Base-by-base conservation (phyloP, 2,888 invertebrate genomes). In the Hypomecis atomaria region DNA sequence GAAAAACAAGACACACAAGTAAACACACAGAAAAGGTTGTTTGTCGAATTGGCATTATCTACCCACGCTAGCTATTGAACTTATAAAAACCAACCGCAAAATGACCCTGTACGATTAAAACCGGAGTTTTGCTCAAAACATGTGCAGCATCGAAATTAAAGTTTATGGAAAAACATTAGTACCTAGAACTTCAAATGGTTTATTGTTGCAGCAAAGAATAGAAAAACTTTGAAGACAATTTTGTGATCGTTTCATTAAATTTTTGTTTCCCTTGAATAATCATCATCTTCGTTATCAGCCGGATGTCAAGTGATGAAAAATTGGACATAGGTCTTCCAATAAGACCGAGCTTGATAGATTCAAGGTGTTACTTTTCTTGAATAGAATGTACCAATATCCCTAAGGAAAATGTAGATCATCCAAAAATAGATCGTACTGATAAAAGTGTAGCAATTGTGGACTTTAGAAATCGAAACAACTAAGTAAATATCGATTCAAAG, bases 21-120 rank as follows among this genome's bases (percentile, higher is more conserved):
- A 56, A 64, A 59, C 5, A 59, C 49, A 38, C 44, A 45, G 47
- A 63, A 55, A 59, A 34, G 38, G 34, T 55, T 59, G 56, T 64
- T 64, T 60, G 48, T 57, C 38, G 10, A 45, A 40, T 53, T 38
- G 54, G 40, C 38, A 54, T 38, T 63, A 59, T 10, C 58, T 9
- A 36, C 64, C 64, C 50, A 64, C 59, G 52, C 56, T 56, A n/a
- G 64, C 59, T 59, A 59, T 59, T 52, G 55, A 64, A 59, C 59
- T 55, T 50, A 52, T 65, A 60, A 56, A 63, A 50, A 52, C 38
- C 49, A 56, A 59, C 56, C 52, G 52, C 48, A 10, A 13, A 52
- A 52, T 64, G 59, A 60, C 60, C 65, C 56, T 56, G 56, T 42
- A n/a, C 55, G 42, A 13, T n/a, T 36, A 53, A 45, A 60, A 54